phyloP scores from a whole-genome alignment of 2,888 invertebrate species.

The Heterodera filipjevi region DNA sequence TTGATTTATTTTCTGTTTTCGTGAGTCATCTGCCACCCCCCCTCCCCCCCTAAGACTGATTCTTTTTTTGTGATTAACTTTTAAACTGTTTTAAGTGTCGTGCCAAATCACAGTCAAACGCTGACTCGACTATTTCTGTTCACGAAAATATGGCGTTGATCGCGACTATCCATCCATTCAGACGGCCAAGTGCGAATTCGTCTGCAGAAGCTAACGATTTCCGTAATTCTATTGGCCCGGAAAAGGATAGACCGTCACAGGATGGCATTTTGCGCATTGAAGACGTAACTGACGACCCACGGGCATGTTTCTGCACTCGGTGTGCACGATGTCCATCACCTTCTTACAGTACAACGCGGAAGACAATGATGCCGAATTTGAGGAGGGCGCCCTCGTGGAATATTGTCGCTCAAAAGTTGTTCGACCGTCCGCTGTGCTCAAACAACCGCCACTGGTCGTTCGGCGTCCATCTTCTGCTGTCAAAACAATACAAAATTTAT shows the following conservation, averaged over 20 bases:
- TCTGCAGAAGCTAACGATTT: neutral
- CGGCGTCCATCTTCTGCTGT: slow-evolving; percentile 18
- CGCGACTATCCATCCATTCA: slow-evolving; percentile 50
- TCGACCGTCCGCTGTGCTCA: slow-evolving; percentile 15
- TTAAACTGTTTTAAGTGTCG: neutral
- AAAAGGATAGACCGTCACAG: slow-evolving; percentile 31
- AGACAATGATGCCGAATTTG: slow-evolving; percentile 43
- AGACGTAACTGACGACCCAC: slow-evolving; percentile 60
- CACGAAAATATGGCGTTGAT: slow-evolving; percentile 46
- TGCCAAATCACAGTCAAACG: neutral
- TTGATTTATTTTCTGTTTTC: too few species aligned
- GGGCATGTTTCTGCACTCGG: slow-evolving; percentile 40
- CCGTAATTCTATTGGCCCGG: slow-evolving; percentile 28
- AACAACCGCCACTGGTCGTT: slow-evolving; percentile 22
- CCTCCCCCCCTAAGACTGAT: too few species aligned
- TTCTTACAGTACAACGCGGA: slow-evolving; percentile 32
- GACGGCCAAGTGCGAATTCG: slow-evolving; percentile 7
- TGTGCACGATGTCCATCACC: neutral
- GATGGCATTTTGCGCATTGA: slow-evolving; percentile 40
- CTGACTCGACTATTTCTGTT: neutral
- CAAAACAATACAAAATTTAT: neutral
- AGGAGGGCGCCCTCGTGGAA: slow-evolving; percentile 55
- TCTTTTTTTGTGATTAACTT: neutral
- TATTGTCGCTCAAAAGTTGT: slow-evolving; percentile 44
- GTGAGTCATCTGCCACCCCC: too few species aligned